Percentiles rank a stretch among this genome's conserved stretches.
Evolutionary conservation across 2,888 invertebrate genomes (phyloP).

Genomic region (Halocaridina rubra): DNA sequence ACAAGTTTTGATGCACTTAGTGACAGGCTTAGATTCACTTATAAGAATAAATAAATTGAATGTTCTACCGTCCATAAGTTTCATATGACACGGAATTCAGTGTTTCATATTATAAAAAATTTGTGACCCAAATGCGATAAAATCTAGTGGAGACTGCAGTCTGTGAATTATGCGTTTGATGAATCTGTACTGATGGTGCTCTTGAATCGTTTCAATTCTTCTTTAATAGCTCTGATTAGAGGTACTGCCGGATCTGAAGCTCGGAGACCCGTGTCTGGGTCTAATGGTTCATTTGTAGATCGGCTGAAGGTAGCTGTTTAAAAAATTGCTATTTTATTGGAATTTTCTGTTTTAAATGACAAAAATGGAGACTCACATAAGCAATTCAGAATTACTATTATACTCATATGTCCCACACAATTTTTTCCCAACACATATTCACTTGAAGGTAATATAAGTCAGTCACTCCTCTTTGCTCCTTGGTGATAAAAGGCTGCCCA

Average conservation of each 20-base stretch:
- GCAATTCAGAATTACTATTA: not conserved
- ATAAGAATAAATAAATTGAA: too few relatives aligned
- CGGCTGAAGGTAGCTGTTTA: not conserved
- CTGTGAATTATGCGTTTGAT: conserved; percentile 33
- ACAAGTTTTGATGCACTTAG: too few relatives aligned
- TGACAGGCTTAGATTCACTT: too few relatives aligned
- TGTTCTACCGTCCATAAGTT: too few relatives aligned
- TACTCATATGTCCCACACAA: not conserved
- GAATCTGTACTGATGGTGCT: conserved; percentile 67
- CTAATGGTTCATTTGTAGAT: conserved; percentile 56
- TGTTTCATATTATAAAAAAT: too few relatives aligned
- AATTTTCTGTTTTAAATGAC: not conserved
- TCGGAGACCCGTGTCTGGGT: conserved; percentile 64
- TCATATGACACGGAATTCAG: too few relatives aligned
- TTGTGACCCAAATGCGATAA: too few relatives aligned
- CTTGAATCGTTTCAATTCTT: conserved; percentile 74
- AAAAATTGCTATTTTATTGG: not conserved
- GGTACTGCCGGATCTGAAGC: conserved; percentile 82
- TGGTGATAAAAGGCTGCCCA: too few relatives aligned
- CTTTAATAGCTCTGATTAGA: conserved; percentile 85
- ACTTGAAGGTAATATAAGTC: too few relatives aligned
- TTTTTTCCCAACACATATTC: too few relatives aligned
- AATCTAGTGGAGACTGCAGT: too few relatives aligned
- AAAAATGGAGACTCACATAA: not conserved
- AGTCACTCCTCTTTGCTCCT: too few relatives aligned